Conservation (phyloP, 2,888 invertebrate genomes). For the Pollenia griseotomentosa region DNA sequence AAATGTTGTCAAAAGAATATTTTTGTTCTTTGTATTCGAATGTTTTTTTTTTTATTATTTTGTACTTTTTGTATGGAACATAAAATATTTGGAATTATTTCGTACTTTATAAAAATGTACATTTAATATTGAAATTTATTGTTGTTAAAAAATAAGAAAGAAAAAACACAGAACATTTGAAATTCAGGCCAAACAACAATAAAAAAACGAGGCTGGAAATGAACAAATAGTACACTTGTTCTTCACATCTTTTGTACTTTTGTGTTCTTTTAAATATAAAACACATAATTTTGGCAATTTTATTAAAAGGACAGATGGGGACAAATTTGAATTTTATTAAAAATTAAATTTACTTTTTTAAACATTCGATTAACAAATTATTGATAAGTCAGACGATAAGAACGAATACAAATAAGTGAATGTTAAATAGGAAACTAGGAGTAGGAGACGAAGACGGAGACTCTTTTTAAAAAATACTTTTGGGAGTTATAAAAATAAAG, state of each 20-base stretch:
- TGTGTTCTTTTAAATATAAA: slow-evolving; percentile 66
- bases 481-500: slow-evolving; percentile 4
- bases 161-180: slow-evolving; percentile 6
- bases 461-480: neutral
- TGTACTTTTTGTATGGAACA: slow-evolving; percentile 26
- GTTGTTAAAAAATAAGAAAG: slow-evolving; percentile 28
- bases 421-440: too few relatives aligned
- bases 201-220: neutral
- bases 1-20: slow-evolving; percentile 81
- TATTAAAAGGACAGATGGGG: slow-evolving; percentile 63
- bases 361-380: slow-evolving; percentile 39
- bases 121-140: slow-evolving; percentile 73
- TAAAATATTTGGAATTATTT: slow-evolving; percentile 67
- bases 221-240: slow-evolving; percentile 12
- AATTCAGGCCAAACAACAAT: neutral
- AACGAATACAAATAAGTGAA: neutral
- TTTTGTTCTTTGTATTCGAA: slow-evolving; percentile 43
- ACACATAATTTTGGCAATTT: slow-evolving; percentile 70
- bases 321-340: slow-evolving; percentile 71
- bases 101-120: slow-evolving; percentile 74
- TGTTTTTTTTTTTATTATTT: slow-evolving; percentile 31
- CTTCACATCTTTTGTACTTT: slow-evolving; percentile 27
- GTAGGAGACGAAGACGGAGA: too few relatives aligned
- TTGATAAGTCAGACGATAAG: slow-evolving; percentile 35
- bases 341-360: slow-evolving; percentile 2